Base-by-base conservation (phyloP, 2,888 invertebrate species). In the Myathropa florea region DNA sequence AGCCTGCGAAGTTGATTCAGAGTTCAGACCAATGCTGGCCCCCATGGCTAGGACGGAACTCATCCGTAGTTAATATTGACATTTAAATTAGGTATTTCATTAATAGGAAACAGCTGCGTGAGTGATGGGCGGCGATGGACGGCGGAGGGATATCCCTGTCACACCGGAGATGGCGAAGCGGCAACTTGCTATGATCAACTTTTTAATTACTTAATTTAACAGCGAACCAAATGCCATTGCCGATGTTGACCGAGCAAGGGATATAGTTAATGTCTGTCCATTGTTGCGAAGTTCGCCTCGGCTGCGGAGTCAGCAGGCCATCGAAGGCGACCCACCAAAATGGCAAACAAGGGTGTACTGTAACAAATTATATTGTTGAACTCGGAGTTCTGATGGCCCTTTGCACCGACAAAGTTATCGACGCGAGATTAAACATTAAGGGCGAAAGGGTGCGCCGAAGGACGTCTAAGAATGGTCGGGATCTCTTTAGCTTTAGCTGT, bases 81-180 rank as follows among this genome's bases (percentile, higher is more conserved):
- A 90, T 89, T 88, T 89, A 90, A 91, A 91, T 91, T 91, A 90
- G 89, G 83, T 85, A 82, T 82, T 77, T 85, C 82, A 85, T 85
- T 72, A 77, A 82, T 68, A 73, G 85, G 73, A 85, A 81, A 26
- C 65, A 33, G 60, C 63, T 65, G 21, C n/a, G 64, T 36, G 57
- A 46, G 46, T 57, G 64, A 57, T 33, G 60, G 14, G 30, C 9
- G 23, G 59, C 28, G n/a, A 14, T 9, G 67, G 23, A 61, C 46
- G 7, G 7, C 18, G 46, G 46, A n/a, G 46, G 18, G 46, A 18
- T 46, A 46, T 46, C 46, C 28, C 57, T 53, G 70, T 57, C 80
- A 64, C 60, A 26, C 59, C 64, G 33, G 18, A 55, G 18, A 61
- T 61, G 26, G 36, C 14, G 61, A 60, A 24, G 18, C 7, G 64